Percentiles rank a stretch among this genome's conserved stretches.
Evolutionary conservation across 37 sponge, comb jelly and placozoan genomes (phyloP).

Genomic region (Aplysina aerophoba): DNA sequence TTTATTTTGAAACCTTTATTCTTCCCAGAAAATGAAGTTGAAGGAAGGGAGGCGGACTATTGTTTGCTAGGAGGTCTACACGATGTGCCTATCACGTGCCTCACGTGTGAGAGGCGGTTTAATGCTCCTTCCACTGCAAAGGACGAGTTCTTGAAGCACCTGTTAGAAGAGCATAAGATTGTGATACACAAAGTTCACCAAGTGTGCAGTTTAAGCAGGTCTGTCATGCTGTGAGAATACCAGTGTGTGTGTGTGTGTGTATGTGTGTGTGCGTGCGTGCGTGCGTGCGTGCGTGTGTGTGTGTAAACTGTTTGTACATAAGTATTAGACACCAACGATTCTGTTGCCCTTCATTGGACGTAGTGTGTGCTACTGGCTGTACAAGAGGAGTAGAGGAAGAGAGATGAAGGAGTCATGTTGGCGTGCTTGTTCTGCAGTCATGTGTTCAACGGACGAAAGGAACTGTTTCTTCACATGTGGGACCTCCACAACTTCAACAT

Average conservation of each 20-base stretch:
- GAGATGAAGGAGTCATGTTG: conserved; percentile 34
- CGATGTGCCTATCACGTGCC: conserved; percentile 60
- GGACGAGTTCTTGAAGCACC: conserved; percentile 58
- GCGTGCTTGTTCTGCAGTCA: conserved; percentile 76
- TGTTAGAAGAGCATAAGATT: conserved; percentile 57
- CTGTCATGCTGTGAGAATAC: neutral
- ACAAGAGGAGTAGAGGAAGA: conserved; percentile 68
- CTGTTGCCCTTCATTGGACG: neutral
- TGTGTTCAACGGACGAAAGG: conserved; percentile 45
- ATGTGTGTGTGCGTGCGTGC: too few relatives aligned
- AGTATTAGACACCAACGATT: too few relatives aligned
- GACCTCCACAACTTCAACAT: conserved; percentile 81
- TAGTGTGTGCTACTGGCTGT: conserved; percentile 62
- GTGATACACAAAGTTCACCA: conserved; percentile 51
- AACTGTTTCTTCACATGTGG: conserved; percentile 75
- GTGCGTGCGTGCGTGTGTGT: too few relatives aligned
- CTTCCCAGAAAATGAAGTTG: conserved; percentile 50
- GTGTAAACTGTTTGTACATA: too few relatives aligned
- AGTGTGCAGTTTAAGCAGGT: conserved; percentile 66
- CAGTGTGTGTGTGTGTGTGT: neutral
- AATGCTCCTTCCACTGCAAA: conserved; percentile 16
- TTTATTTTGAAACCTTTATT: conserved; percentile 45
- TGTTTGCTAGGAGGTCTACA: conserved; percentile 31
- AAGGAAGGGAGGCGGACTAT: conserved; percentile 12
- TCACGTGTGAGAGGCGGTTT: conserved; percentile 43